Evolutionary conservation across 2,113 vertebrate species (phyloP), one percentile per base, ranked within the genome.

Genomic region (Marmota flaviventris): DNA sequence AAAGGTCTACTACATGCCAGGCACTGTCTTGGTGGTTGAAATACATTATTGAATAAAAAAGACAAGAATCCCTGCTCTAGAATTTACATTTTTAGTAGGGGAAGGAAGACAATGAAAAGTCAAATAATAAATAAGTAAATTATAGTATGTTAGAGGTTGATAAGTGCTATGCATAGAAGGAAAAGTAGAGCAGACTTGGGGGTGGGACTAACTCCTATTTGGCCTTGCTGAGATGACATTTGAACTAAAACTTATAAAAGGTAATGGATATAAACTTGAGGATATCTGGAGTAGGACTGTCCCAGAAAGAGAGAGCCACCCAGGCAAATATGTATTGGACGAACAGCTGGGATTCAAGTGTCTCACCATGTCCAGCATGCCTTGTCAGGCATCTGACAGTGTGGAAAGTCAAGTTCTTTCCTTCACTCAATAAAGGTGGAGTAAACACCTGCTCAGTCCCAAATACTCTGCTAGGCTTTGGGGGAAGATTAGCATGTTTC

Each of bases 81-180:
- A 70, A 76, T 58, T 96, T 75, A 79, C 42, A 89, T 89, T 58
- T 72, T 91, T 72, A 78, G 10, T 42, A 78, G 42, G 8, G 4
- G 61, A 65, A 91, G 25, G 6, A 34, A 91, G 51, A 48, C 20
- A 91, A 63, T 51, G 87, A 72, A 63, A 29, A 91, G 25, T 48
- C 27, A 79, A 73, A 67, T 39, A 76, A 24, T 70, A 56, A 96
- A 27, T 58, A 92, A 72, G 11, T 32, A 39, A 79, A 79, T 51
- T 87, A 48, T 48, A 91, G 10, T 94, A n/a, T 93, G 29, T 87
- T 92, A 84, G 69, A 77, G 90, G 82, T 34, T 53, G 6, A 9
- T 70, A 87, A 72, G 29, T 65, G 17, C 58, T 65, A 27, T 56
- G 17, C 13, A 61, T 61, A 77, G n/a, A 96, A 53, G 27, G n/a